phyloP scores from a whole-genome alignment of 1,140 invertebrate species.

The Microplitis mediator region DNA sequence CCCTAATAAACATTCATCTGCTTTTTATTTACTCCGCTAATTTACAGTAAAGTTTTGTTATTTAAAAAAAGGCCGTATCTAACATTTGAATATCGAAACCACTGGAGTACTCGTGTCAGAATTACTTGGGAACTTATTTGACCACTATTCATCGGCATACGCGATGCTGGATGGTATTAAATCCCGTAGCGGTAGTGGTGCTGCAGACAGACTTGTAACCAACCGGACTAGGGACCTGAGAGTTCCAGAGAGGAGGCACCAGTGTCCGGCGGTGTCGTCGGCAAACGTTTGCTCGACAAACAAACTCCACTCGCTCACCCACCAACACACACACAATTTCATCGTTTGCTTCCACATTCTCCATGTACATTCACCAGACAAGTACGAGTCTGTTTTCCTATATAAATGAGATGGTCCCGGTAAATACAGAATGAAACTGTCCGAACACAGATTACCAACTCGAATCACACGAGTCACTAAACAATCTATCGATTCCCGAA shows the following conservation, averaged over 20 bases:
- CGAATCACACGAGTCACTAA: slow-evolving; percentile 3
- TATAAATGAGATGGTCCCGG: slow-evolving; percentile 53
- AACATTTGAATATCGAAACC: background rate
- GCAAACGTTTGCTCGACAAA: slow-evolving; percentile 64
- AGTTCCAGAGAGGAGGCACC: slow-evolving; percentile 47
- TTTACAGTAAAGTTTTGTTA: too few species aligned
- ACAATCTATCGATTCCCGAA: background rate
- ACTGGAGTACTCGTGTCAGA: slow-evolving; percentile 31
- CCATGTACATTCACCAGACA: slow-evolving; percentile 19
- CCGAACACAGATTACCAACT: slow-evolving; percentile 28
- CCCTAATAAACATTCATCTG: too few species aligned
- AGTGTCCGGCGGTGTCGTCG: slow-evolving; percentile 63
- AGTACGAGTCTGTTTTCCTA: slow-evolving; percentile 47
- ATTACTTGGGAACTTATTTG: slow-evolving; percentile 61
- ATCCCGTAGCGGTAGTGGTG: slow-evolving; percentile 45
- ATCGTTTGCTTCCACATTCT: slow-evolving; percentile 25
- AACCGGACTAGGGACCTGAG: slow-evolving; percentile 46
- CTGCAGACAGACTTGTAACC: slow-evolving; percentile 56
- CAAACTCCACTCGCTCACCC: slow-evolving; percentile 55
- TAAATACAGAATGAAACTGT: slow-evolving; percentile 49
- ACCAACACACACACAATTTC: background rate
- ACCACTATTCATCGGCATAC: slow-evolving; percentile 56
- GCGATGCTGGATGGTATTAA: slow-evolving; percentile 59
- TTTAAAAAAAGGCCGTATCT: too few species aligned
- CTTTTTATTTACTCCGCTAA: too few species aligned